Conservation (phyloP, 2,888 invertebrate genomes). For the Prosopocoilus inquinatus region DNA sequence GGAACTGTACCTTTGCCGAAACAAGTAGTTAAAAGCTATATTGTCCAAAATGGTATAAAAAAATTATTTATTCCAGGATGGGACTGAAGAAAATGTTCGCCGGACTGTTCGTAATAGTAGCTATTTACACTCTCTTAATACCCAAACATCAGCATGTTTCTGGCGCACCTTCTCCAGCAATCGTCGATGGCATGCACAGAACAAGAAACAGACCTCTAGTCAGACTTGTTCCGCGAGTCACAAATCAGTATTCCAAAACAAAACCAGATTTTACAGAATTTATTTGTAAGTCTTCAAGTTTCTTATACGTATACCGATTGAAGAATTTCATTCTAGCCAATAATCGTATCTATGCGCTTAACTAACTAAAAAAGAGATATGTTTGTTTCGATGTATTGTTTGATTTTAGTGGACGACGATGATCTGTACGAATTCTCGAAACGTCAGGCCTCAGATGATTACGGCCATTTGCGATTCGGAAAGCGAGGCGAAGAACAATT, state of each 20-base stretch:
- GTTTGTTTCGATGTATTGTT: neutral
- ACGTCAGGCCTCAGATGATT: conserved; percentile 58
- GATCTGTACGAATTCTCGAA: conserved; percentile 52
- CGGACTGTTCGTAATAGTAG: conserved; percentile 1
- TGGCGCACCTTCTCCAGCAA: conserved; percentile 24
- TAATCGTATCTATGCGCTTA: neutral
- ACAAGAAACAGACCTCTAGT: conserved; percentile 30
- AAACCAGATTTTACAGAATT: conserved; percentile 38
- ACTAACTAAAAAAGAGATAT: neutral
- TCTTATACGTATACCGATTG: no score
- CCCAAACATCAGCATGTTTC: conserved; percentile 19
- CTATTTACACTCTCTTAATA: conserved; percentile 11
- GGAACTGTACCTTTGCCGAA: no score
- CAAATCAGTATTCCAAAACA: conserved; percentile 33
- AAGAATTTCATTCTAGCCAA: no score
- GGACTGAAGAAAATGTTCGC: conserved; percentile 5
- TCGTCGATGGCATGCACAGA: conserved; percentile 26
- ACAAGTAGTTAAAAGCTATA: no score
- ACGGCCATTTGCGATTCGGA: conserved; percentile 61
- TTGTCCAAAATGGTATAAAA: no score
- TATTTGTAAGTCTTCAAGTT: conserved; percentile 32
- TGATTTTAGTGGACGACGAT: conserved; percentile 48
- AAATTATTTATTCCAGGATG: neutral
- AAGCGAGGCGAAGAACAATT: conserved; percentile 64
- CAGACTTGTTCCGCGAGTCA: conserved; percentile 29